Base-by-base conservation (phyloP, 2,888 invertebrate genomes). In the Ophonus ardosiacus region DNA sequence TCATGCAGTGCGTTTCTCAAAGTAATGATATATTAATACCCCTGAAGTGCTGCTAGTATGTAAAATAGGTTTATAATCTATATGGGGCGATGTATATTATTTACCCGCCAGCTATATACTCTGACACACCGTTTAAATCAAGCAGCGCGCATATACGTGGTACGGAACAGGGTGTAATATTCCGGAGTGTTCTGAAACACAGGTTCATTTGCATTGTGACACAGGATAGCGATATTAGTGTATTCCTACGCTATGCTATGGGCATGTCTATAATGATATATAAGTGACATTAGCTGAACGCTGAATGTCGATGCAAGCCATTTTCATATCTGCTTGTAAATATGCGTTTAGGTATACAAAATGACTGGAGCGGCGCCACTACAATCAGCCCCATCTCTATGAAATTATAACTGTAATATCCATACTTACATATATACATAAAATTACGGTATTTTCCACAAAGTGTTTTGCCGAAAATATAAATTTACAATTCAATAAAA, bases 261-360 rank as follows among this genome's bases (percentile, higher is more conserved):
- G 90, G 89, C 90, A 92, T 92, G 87, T 92, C 92, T 90, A 89
- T 93, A 90, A 90, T 93, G 91, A 93, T 92, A 90, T 90, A 91
- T 88, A 76, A 74, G 76, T 84, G 84, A 84, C 84, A 84, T 84
- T 78, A 84, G 81, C 43, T 43, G 59, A 40, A 80, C 80, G 59
- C 76, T 13, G 24, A 21, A 71, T 68, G 68, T 68, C 59, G 17
- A 59, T 59, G 59, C 59, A 17, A 59, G 18, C 59, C 59, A 59
- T 59, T 59, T 17, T 59, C 59, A 59, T 59, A 59, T 59, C 59
- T 59, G 7, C 59, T 18, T 59, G 59, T 59, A 18, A 59, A 59
- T 59, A 18, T 15, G 56, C 56, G 59, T 24, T 24, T 13, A 13
- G 31, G 31, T 38, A n/a, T n/a, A 68, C 38, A 31, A 38, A 68